A percentile compares a stretch with the other conserved stretches of the same genome.
These are phyloP conservation scores for Scortum barcoo DNA, from an alignment of 2,113 vertebrate genomes.

Conservation along the genomic window DNA sequence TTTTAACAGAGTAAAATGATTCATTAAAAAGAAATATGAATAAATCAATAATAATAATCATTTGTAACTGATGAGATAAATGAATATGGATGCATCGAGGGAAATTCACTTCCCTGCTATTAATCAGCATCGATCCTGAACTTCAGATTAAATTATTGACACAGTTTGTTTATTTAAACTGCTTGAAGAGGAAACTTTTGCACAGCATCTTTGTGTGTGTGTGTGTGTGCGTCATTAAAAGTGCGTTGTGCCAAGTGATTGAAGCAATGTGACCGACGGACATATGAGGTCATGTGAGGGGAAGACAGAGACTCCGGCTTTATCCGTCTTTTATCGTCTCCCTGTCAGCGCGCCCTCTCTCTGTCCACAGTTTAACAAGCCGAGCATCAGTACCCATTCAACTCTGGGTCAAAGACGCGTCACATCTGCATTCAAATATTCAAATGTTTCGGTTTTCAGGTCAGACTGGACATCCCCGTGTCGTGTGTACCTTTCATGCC, in stretches of 20 bases:
- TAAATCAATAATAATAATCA: not conserved
- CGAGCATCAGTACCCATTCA: not conserved
- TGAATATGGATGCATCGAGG: not conserved
- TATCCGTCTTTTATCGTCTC: not conserved
- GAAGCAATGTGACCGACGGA: slow-evolving; percentile 27
- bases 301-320: not conserved
- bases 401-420: not conserved
- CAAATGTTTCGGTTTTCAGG: no score
- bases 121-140: not conserved
- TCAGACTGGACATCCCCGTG: no score
- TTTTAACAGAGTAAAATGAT: no score
- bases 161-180: not conserved
- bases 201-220: not conserved
- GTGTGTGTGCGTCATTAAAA: not conserved
- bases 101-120: not conserved
- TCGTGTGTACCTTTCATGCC: slow-evolving; percentile 97
- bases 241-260: not conserved
- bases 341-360: not conserved
- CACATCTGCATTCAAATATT: not conserved
- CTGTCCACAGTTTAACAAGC: not conserved
- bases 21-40: no score
- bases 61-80: not conserved
- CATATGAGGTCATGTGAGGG: slow-evolving; percentile 16
- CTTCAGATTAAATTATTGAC: not conserved
- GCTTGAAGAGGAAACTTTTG: not conserved